These are phyloP conservation scores for Octodon degus DNA, from an alignment of 2,113 vertebrate species.

Conservation along the genomic window DNA sequence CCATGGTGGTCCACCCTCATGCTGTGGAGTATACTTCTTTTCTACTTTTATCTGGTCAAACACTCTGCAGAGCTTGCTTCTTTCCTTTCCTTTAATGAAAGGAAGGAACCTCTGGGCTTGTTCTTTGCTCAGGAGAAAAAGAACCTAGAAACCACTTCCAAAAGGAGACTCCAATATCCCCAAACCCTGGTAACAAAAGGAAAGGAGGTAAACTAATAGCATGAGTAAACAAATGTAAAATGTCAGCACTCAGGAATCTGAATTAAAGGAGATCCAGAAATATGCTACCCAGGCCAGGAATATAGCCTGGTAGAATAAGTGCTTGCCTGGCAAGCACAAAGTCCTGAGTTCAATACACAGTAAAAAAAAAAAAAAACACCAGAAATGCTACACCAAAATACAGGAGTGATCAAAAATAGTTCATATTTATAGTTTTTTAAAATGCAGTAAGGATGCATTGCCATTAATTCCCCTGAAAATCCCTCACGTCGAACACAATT, in stretches of 20 bases:
- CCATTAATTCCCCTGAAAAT: background rate
- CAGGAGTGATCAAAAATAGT: background rate
- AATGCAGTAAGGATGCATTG: background rate
- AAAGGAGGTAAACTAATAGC: background rate
- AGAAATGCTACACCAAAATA: background rate
- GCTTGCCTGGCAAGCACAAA: too few species aligned
- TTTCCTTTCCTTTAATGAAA: background rate
- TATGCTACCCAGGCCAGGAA: too few species aligned
- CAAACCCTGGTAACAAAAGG: background rate
- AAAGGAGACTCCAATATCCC: background rate
- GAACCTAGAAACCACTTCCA: background rate
- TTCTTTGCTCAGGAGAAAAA: background rate
- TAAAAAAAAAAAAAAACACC: too few species aligned
- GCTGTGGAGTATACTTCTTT: background rate
- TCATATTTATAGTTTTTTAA: background rate
- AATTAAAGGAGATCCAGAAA: background rate
- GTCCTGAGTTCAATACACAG: too few species aligned
- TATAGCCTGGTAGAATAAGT: too few species aligned
- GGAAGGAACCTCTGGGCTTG: background rate
- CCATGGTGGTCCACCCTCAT: background rate
- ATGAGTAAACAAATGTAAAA: conserved; percentile 54
- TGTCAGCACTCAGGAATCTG: conserved; percentile 27
- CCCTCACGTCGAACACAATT: background rate
- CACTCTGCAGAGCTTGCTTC: background rate
- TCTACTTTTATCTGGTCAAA: background rate